Evolutionary conservation across 2,888 invertebrate genomes (phyloP), one percentile per base, ranked within the genome.

Genomic region (Tanypteryx hageni): DNA sequence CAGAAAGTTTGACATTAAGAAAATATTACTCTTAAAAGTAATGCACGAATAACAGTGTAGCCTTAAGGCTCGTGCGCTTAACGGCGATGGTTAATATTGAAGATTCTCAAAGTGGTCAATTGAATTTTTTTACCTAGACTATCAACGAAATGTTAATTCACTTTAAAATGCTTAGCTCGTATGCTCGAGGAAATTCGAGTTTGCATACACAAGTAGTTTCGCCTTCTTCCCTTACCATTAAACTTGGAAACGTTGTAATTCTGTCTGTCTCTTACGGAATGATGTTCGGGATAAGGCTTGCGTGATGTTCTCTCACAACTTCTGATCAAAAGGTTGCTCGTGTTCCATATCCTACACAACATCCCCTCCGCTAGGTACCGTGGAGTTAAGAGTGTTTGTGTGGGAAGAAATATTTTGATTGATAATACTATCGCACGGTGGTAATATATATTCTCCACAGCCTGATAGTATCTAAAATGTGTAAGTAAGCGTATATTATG

Each of bases 281-380:
- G 76, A 76, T 76, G 22, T 27, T 22, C 22, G 8, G 76, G 76
- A 76, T 76, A 76, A 76, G 76, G 22, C 5, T 76, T 76, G 76
- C 76, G 76, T 76, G 76, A 76, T 76, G 9, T 76, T 76, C 76
- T 27, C 76, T 76, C 76, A 76, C 76, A 76, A 76, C 11, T 76
- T 76, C 76, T 76, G 22, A 76, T 76, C 76, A n/a, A 27, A 76
- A 76, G 5, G 76, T 27, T 76, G 76, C 76, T 27, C 22, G 13
- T 76, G 76, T 76, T 76, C 76, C 18, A 68, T 68, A 68, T 68
- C 9, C 68, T 68, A 22, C 27, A 27, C 0, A 22, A 76, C 76
- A 76, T 76, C 22, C 44, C 76, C 13, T 27, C 22, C 27, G 76
- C 27, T 76, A 27, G 27, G 13, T 11, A 76, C 76, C 18, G 8